phyloP scores from a whole-genome alignment of 2,113 vertebrate genomes.

The Potamarius usumacintae region DNA sequence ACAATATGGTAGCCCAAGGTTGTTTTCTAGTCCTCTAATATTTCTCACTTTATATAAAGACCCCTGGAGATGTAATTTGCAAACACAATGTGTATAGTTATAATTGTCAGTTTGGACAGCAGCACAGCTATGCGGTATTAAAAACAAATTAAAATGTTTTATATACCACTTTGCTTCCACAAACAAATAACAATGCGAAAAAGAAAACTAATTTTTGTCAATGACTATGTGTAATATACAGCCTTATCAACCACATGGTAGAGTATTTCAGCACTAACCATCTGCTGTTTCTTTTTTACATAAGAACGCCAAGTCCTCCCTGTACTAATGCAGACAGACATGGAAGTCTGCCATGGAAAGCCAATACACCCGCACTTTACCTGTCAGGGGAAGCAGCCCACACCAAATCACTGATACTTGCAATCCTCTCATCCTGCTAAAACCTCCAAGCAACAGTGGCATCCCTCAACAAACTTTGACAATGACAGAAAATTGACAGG shows the following conservation, averaged over 20 bases:
- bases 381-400: slow-evolving; percentile 49
- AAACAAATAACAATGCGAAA: not conserved
- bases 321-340: not conserved
- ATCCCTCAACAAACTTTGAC: slow-evolving; percentile 1
- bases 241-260: not conserved
- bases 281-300: not conserved
- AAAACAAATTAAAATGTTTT: not conserved
- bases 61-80: not conserved
- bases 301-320: not conserved
- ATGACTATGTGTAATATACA: not conserved
- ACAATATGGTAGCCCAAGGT: not conserved
- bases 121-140: not conserved
- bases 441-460: slow-evolving; percentile 24
- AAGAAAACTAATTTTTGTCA: not conserved
- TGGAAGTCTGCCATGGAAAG: not conserved
- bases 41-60: too few species aligned
- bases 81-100: not conserved
- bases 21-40: not conserved
- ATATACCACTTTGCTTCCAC: not conserved
- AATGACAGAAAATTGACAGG: slow-evolving; percentile 35
- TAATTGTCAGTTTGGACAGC: not conserved
- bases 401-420: slow-evolving; percentile 42
- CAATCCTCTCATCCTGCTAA: slow-evolving; percentile 42
- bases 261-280: not conserved
- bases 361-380: slow-evolving; percentile 31